Conservation (phyloP, 2,888 invertebrate species). For the Micoletzkya japonica region DNA sequence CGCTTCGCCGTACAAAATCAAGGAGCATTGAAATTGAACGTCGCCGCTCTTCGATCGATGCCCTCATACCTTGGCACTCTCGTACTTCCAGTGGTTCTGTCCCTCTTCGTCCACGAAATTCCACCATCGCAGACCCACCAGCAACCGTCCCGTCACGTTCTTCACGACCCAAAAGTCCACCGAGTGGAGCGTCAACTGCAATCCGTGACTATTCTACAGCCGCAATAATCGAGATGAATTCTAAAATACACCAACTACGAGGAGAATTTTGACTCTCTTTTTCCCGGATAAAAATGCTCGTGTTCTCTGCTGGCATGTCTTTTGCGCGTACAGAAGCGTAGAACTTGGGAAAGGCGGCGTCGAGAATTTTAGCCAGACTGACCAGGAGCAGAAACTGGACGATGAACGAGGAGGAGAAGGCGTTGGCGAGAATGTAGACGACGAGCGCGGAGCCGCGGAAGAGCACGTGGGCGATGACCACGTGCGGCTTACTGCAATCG, state of each 20-base stretch:
- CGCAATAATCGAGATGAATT: too few species aligned
- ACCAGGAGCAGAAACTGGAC: constrained; percentile 90
- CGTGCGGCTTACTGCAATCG: constrained; percentile 51
- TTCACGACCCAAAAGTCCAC: constrained; percentile 99
- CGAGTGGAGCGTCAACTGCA: constrained; percentile 76
- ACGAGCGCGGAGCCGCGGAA: constrained; percentile 80
- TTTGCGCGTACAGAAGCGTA: too few species aligned
- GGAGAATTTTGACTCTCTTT: too few species aligned
- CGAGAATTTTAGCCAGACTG: too few species aligned
- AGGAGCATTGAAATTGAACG: too few species aligned
- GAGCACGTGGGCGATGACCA: constrained; percentile 68
- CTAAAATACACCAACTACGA: too few species aligned
- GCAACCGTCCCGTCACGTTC: constrained; percentile 87
- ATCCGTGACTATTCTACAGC: too few species aligned
- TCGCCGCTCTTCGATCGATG: too few species aligned
- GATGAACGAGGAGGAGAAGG: constrained; percentile 89
- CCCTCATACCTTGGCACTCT: constrained; percentile 80
- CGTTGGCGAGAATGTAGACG: constrained; percentile 85
- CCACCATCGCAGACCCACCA: constrained; percentile 98
- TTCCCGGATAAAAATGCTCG: too few species aligned
- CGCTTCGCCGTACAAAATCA: too few species aligned
- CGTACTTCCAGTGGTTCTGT: constrained; percentile 95
- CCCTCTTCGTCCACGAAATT: constrained; percentile 98
- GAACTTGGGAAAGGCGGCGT: too few species aligned
- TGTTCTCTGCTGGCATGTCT: too few species aligned